These are phyloP conservation scores for Campoletis raptor DNA, from an alignment of 2,888 invertebrate species.

Conservation along the genomic window DNA sequence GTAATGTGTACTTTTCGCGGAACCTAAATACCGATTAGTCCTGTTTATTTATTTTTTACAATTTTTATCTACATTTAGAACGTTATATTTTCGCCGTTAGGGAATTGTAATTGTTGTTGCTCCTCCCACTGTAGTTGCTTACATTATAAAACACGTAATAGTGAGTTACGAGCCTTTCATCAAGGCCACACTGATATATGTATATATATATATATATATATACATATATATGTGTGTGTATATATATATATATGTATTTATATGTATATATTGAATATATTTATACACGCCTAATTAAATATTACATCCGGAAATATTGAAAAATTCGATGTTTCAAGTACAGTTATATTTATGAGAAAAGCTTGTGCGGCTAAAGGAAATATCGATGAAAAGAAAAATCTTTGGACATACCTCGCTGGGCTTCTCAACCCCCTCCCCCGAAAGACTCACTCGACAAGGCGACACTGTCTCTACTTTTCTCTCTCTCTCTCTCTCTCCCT, in stretches of 20 bases:
- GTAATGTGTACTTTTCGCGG: background rate
- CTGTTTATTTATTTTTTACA: background rate
- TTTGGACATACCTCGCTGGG: constrained; percentile 66
- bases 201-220: background rate
- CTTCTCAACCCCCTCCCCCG: constrained; percentile 47
- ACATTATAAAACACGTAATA: constrained; percentile 66
- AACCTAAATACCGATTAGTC: background rate
- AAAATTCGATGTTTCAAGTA: background rate
- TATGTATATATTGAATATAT: background rate
- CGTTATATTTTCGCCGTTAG: background rate
- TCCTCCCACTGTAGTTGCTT: constrained; percentile 54
- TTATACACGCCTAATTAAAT: constrained; percentile 45
- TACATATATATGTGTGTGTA: background rate
- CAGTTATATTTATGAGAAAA: constrained; percentile 5
- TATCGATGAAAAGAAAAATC: constrained; percentile 39
- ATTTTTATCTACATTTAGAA: background rate
- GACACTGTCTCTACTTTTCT: constrained; percentile 66
- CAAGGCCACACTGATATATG: constrained; percentile 66
- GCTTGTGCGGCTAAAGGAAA: constrained; percentile 6
- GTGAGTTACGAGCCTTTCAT: constrained; percentile 63
- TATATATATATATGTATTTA: background rate
- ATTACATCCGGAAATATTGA: background rate
- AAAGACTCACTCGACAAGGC: constrained; percentile 66
- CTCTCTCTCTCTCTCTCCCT: constrained; percentile 10
- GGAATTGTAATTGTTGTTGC: constrained; percentile 57